phyloP scores from a whole-genome alignment of 1,140 invertebrate genomes.

The Ceratosolen solmsi region DNA sequence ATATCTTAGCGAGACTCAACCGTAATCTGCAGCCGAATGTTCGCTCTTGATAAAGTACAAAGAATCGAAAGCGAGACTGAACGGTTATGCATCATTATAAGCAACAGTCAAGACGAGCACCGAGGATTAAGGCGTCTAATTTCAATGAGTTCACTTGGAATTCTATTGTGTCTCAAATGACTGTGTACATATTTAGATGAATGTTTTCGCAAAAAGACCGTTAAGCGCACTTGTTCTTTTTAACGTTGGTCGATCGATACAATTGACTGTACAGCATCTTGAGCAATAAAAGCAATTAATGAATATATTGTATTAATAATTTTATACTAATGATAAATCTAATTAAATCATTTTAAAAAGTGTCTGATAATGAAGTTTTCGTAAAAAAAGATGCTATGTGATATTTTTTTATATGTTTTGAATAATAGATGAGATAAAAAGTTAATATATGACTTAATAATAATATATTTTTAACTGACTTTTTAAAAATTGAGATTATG shows the following conservation, averaged over 20 bases:
- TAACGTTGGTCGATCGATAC: slow-evolving; percentile 43
- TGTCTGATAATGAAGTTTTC: too few species aligned
- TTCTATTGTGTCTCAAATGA: slow-evolving; percentile 33
- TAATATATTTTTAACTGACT: too few species aligned
- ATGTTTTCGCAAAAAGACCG: slow-evolving; percentile 37
- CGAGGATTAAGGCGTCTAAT: neutral
- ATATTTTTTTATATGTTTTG: too few species aligned
- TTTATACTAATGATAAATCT: neutral
- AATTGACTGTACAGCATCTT: slow-evolving; percentile 34
- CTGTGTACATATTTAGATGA: slow-evolving; percentile 41
- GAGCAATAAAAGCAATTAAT: slow-evolving; percentile 23
- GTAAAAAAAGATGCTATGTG: too few species aligned
- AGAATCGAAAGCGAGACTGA: neutral
- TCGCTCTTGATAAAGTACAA: slow-evolving; percentile 27
- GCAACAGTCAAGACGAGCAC: too few species aligned
- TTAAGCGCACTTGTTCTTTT: slow-evolving; percentile 37
- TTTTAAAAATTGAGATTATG: too few species aligned
- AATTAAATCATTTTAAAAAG: neutral
- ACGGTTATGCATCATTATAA: too few species aligned
- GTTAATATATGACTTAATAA: too few species aligned
- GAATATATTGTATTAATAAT: slow-evolving; percentile 7
- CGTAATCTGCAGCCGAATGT: too few species aligned
- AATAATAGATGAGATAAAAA: too few species aligned
- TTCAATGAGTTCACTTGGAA: slow-evolving; percentile 13
- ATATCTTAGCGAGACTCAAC: slow-evolving; percentile 65